phyloP scores from a whole-genome alignment of 2,113 vertebrate species.

The Rhadina sibilatrix region DNA sequence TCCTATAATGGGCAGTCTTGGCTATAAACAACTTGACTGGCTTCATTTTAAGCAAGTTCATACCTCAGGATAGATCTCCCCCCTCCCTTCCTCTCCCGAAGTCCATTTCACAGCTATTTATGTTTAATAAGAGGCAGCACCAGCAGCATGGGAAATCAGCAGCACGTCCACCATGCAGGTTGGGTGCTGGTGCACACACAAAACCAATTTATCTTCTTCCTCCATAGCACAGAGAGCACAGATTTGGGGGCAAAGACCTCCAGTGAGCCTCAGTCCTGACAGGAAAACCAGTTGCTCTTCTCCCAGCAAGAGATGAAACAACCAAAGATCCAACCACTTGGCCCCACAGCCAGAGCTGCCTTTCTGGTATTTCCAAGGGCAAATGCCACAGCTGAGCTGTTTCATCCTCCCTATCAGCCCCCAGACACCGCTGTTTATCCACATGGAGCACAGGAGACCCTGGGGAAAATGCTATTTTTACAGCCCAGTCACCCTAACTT shows the following conservation, averaged over 20 bases:
- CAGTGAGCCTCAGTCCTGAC: neutral
- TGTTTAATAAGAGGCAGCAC: conserved; percentile 29
- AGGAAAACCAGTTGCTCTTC: neutral
- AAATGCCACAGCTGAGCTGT: rapidly evolving
- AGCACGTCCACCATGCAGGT: neutral
- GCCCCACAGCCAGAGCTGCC: neutral
- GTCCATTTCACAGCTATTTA: conserved; percentile 29
- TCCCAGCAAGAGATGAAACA: neutral
- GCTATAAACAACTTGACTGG: conserved; percentile 20
- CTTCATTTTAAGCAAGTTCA: neutral
- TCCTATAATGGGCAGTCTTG: neutral
- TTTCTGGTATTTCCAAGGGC: neutral
- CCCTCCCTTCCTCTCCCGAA: neutral
- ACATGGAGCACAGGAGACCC: neutral
- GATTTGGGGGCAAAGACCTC: neutral
- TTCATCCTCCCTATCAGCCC: neutral
- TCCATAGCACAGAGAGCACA: neutral
- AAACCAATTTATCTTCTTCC: neutral
- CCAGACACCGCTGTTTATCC: neutral
- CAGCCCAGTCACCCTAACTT: neutral
- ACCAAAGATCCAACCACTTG: neutral
- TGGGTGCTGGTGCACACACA: neutral
- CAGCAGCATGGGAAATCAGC: conserved; percentile 13
- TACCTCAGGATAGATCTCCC: neutral
- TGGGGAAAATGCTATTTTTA: neutral